phyloP scores from a whole-genome alignment of 2,888 invertebrate genomes.

The Gerosis bhagava region DNA sequence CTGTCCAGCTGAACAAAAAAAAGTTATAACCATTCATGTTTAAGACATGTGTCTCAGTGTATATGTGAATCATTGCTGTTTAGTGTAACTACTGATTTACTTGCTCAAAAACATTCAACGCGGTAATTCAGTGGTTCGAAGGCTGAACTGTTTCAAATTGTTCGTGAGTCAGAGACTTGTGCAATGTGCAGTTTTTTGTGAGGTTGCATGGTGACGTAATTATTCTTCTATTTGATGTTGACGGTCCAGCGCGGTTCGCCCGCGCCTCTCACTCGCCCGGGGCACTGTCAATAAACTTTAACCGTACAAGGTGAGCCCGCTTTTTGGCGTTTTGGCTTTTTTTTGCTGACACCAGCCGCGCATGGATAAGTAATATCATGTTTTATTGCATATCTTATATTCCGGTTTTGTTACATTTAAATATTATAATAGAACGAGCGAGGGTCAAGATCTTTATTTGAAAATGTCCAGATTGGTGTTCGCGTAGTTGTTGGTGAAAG shows the following conservation, averaged over 20 bases:
- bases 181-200: conserved; percentile 56
- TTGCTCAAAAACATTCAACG: no score
- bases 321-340: conserved; percentile 55
- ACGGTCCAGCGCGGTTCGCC: conserved; percentile 51
- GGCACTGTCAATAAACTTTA: conserved; percentile 80
- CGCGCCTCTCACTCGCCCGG: conserved; percentile 49
- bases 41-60: no score
- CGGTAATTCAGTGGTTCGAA: no score
- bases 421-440: conserved; percentile 32
- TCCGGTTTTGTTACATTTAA: conserved; percentile 34
- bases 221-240: conserved; percentile 50
- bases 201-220: conserved; percentile 64
- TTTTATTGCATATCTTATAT: conserved; percentile 5
- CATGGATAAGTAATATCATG: conserved; percentile 16
- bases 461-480: conserved; percentile 54
- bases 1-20: no score
- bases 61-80: no score
- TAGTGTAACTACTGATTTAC: no score
- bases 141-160: no score
- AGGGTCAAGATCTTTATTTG: conserved; percentile 60
- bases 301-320: conserved; percentile 66
- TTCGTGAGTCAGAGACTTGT: conserved; percentile 51
- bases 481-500: conserved; percentile 72
- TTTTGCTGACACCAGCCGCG: conserved; percentile 35
- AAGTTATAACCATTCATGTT: no score